Base-by-base conservation (phyloP, 2,797 vertebrate species). In the Triplophysa yarkandensis region DNA sequence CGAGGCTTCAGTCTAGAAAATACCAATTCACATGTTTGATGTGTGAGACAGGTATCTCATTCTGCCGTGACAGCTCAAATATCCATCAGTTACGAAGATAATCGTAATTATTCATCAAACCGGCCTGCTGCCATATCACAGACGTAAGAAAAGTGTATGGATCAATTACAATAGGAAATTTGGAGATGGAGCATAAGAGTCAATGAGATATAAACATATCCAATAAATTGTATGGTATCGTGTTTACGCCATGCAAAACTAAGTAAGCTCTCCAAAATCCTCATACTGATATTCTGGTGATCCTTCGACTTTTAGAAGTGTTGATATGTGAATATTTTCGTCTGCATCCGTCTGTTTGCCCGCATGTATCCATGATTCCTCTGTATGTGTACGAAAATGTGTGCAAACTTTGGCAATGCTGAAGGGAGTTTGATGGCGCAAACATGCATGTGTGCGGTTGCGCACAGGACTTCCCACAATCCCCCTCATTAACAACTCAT, bases 401-500 rank as follows among this genome's bases (percentile, higher is more conserved):
- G 50, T 55, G 68, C 36, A 54, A 68, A 63, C 58, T 75, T 68
- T 68, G 73, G 64, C 55, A 27, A 14, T 21, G 32, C 30, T 46
- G 32, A 21, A 61, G 64, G 17, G 43, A 50, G 67, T 61, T 67
- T n/a, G 28, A 48, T 66, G 78, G 52, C 78, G 57, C 76, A 73
- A 83, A 77, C 72, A 60, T 68, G 19, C 69, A 80, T 83, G 82
- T 66, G 67, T 79, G 78, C 43, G 58, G 82, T 85, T 80, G 86
- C 90, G 89, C 87, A 89, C 74, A 86, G 90, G 90, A 92, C 92
- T 92, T 91, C 91, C 88, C 84, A 88, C 87, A 93, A 92, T 88
- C 91, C 90, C 91, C 90, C 93, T 95, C 94, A 95, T 97, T 96
- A 97, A 93, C 93, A 89, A 90, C 94, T 94, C 93, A 94, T 92